Percentiles rank a stretch among this genome's conserved stretches.
Evolutionary conservation across 2,113 vertebrate genomes (phyloP).

Genomic region (Cyanoliseus patagonus): DNA sequence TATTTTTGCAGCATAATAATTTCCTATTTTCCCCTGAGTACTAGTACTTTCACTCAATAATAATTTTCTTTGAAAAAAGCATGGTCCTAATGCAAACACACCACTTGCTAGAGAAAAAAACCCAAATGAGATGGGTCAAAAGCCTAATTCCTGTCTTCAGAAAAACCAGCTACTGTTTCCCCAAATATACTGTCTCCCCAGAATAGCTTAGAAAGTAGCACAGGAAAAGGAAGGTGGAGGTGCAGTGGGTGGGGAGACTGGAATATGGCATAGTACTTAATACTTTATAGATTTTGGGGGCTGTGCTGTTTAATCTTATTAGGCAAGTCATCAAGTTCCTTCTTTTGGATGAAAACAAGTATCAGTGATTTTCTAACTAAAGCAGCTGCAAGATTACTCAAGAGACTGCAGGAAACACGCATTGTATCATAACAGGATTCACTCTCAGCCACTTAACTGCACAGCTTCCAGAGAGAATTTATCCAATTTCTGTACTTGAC

Average conservation of each 20-base stretch:
- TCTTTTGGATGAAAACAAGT: conserved; percentile 13
- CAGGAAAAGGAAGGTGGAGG: background rate
- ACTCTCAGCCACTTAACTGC: background rate
- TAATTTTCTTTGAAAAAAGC: background rate
- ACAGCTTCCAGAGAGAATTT: background rate
- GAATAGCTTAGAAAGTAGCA: background rate
- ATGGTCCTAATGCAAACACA: background rate
- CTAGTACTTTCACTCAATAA: background rate
- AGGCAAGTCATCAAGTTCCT: background rate
- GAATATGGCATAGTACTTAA: background rate
- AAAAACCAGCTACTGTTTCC: background rate
- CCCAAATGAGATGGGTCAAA: background rate
- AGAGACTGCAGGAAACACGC: background rate
- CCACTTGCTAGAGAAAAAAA: background rate
- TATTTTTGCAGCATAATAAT: background rate
- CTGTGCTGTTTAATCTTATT: background rate
- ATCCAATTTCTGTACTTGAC: background rate
- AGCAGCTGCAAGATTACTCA: conserved; percentile 20
- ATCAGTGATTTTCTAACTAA: conserved; percentile 26
- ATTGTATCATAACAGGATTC: background rate
- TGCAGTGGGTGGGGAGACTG: background rate
- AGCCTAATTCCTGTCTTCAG: background rate
- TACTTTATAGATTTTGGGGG: background rate
- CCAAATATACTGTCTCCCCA: background rate
- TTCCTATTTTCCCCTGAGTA: background rate